These are phyloP conservation scores for Turritopsis rubra DNA, from an alignment of 30 jellyfish, hydroid and myxozoan species.

Conservation along the genomic window DNA sequence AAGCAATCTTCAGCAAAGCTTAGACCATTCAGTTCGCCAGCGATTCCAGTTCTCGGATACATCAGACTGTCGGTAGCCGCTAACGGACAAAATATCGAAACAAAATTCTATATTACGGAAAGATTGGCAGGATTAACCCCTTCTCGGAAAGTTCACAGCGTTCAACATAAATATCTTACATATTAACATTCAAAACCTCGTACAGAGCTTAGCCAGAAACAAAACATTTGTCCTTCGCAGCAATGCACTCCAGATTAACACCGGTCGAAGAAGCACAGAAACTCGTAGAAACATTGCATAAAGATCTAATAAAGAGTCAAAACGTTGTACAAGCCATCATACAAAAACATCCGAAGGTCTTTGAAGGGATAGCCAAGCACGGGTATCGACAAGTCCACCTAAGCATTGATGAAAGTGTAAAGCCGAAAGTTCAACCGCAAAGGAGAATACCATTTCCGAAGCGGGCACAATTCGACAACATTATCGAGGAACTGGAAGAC, in stretches of 20 bases:
- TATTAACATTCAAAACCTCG: no score
- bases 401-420: slow-evolving; percentile 29
- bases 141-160: slow-evolving; percentile 34
- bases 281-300: no score
- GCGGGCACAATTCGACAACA: slow-evolving; percentile 26
- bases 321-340: slow-evolving; percentile 6
- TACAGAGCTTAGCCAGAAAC: no score
- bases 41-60: slow-evolving; percentile 30
- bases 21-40: slow-evolving; percentile 26
- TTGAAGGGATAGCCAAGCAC: slow-evolving; percentile 39
- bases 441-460: slow-evolving; percentile 33
- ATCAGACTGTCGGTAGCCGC: slow-evolving; percentile 39
- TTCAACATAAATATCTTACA: no score
- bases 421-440: slow-evolving; percentile 43
- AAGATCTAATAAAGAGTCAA: not conserved
- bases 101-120: slow-evolving; percentile 11
- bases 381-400: slow-evolving; percentile 26
- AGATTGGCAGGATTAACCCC: slow-evolving; percentile 19
- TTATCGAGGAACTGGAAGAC: no score
- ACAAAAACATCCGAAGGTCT: slow-evolving; percentile 23
- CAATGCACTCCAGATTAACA: no score
- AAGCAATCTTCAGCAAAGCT: slow-evolving; percentile 23
- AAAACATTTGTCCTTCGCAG: no score
- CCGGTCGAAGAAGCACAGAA: no score
- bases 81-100: slow-evolving; percentile 26